Evolutionary conservation across 2,113 vertebrate genomes (phyloP).

Genomic region (Tamias sibiricus): DNA sequence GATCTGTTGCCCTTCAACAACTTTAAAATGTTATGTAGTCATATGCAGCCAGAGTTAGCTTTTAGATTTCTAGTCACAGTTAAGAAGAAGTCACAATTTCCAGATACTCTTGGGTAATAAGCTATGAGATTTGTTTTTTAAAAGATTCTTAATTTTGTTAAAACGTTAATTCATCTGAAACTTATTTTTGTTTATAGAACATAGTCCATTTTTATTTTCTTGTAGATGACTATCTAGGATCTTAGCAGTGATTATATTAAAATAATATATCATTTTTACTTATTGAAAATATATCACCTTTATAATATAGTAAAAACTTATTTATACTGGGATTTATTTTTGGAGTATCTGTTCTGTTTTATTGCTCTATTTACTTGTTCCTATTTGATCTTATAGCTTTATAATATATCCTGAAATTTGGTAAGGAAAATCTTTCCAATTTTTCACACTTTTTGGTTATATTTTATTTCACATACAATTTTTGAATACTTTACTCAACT

Average conservation of each 20-base stretch:
- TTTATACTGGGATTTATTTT: neutral
- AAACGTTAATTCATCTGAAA: neutral
- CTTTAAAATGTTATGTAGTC: neutral
- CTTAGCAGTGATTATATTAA: neutral
- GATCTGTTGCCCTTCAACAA: neutral
- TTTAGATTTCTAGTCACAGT: neutral
- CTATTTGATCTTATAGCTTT: too few species aligned
- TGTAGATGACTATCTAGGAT: neutral
- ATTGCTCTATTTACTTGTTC: neutral
- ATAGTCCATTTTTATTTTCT: neutral
- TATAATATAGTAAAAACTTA: slow-evolving; percentile 7
- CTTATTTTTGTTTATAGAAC: slow-evolving; percentile 19
- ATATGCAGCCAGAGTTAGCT: neutral
- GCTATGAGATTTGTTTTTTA: slow-evolving; percentile 20
- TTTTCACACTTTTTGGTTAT: neutral
- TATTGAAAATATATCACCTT: neutral
- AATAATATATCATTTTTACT: neutral
- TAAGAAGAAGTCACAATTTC: neutral
- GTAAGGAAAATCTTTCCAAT: neutral
- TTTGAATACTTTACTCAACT: neutral
- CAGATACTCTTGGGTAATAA: neutral
- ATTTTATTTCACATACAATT: neutral
- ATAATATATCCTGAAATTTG: too few species aligned
- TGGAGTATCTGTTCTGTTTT: neutral
- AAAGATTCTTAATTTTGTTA: slow-evolving; percentile 11